Evolutionary conservation across 1,140 invertebrate species (phyloP).

Genomic region (Caenorhabditis brenneri): DNA sequence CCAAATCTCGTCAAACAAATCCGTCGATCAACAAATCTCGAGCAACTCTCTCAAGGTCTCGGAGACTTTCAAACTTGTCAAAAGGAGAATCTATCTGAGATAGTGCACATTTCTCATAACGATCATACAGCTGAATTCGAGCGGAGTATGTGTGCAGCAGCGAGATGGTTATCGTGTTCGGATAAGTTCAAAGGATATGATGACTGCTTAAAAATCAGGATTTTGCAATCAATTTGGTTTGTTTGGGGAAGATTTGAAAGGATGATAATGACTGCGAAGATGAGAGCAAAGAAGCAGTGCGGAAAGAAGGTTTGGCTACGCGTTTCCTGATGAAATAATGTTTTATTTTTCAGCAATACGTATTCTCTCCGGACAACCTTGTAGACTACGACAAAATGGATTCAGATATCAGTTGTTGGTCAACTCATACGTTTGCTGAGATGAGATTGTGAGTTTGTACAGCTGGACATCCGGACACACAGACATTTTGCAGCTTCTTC

Average conservation of each 20-base stretch:
- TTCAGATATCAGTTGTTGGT: background rate
- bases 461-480: background rate
- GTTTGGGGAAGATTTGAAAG: background rate
- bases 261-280: background rate
- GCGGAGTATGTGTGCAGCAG: background rate
- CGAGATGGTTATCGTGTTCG: background rate
- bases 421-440: background rate
- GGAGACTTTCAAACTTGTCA: background rate
- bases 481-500: background rate
- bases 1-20: background rate
- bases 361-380: background rate
- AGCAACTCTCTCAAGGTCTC: background rate
- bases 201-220: background rate
- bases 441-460: background rate
- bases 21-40: background rate
- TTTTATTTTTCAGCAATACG: background rate
- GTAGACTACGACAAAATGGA: background rate
- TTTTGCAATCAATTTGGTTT: background rate
- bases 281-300: background rate
- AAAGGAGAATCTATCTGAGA: background rate
- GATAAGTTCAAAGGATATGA: background rate
- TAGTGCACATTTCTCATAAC: background rate
- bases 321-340: no score
- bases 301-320: background rate
- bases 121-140: background rate